These are phyloP conservation scores for Sycobia sp. DNA, from an alignment of 1,140 invertebrate species.

Conservation along the genomic window DNA sequence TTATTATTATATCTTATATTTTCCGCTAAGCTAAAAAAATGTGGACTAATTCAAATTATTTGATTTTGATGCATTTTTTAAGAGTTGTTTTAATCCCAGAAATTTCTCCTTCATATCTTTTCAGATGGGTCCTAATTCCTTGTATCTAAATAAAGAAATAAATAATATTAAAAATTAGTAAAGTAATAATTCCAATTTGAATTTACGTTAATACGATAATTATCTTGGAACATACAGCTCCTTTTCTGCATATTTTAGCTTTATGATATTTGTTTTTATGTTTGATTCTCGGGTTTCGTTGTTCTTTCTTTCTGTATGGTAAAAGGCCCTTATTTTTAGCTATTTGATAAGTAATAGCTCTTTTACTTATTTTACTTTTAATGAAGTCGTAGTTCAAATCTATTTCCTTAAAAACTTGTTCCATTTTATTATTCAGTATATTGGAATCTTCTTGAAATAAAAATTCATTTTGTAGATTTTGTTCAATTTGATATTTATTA, in stretches of 20 bases:
- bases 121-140: constrained; percentile 77
- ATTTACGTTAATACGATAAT: too few relatives aligned
- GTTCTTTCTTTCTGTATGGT: constrained; percentile 86
- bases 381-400: constrained; percentile 29
- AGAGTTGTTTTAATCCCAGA: constrained; percentile 89
- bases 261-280: constrained; percentile 89
- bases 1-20: constrained; percentile 4
- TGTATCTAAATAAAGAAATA: constrained; percentile 72
- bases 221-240: constrained; percentile 68
- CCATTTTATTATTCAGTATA: constrained; percentile 18
- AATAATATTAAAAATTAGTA: constrained; percentile 35
- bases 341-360: constrained; percentile 90
- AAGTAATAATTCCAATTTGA: constrained; percentile 14
- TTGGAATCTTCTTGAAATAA: constrained; percentile 16
- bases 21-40: background rate
- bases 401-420: background rate
- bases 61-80: constrained; percentile 85
- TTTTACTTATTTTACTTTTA: constrained; percentile 64
- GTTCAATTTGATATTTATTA: constrained; percentile 6
- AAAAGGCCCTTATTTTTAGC: constrained; percentile 94
- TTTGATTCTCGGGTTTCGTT: constrained; percentile 91
- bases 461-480: constrained; percentile 17
- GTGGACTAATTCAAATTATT: constrained; percentile 58
- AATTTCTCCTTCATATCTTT: constrained; percentile 84
- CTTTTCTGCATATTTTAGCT: constrained; percentile 87